Conservation (phyloP, 2,888 invertebrate genomes). For the Lapara coniferarum region DNA sequence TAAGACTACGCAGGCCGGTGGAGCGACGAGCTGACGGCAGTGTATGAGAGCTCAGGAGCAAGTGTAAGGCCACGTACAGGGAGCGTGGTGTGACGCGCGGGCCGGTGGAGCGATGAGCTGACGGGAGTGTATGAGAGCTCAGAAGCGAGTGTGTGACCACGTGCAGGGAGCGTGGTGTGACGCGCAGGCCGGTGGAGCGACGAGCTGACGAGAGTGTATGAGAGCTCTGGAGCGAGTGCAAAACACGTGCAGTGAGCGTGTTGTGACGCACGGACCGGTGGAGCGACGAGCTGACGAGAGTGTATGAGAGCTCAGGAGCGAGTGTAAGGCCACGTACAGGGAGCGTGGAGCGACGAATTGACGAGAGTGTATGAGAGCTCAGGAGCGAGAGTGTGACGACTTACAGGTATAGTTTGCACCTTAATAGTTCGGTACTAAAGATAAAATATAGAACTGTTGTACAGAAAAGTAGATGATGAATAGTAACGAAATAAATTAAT, state of each 20-base stretch:
- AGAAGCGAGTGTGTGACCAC: neutral
- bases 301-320: neutral
- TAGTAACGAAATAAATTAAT: constrained; percentile 23
- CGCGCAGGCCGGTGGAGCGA: neutral
- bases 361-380: no score
- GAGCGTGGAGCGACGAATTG: constrained; percentile 16
- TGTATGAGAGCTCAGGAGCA: constrained; percentile 6
- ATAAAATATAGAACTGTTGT: neutral
- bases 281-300: neutral
- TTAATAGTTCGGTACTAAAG: no score
- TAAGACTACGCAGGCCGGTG: neutral
- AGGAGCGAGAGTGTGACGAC: constrained; percentile 2
- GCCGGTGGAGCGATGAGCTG: constrained; percentile 1
- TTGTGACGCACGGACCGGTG: no score
- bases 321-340: neutral
- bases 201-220: neutral
- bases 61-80: neutral
- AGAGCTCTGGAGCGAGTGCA: no score
- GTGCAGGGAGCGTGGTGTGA: neutral
- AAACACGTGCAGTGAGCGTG: no score
- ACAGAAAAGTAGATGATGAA: constrained; percentile 9
- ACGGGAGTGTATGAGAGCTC: constrained; percentile 10
- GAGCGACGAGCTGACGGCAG: constrained; percentile 7
- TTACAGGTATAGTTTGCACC: no score
- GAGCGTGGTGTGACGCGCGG: constrained; percentile 9